phyloP scores from a whole-genome alignment of 1,140 invertebrate genomes.

The Drosophila parvula region DNA sequence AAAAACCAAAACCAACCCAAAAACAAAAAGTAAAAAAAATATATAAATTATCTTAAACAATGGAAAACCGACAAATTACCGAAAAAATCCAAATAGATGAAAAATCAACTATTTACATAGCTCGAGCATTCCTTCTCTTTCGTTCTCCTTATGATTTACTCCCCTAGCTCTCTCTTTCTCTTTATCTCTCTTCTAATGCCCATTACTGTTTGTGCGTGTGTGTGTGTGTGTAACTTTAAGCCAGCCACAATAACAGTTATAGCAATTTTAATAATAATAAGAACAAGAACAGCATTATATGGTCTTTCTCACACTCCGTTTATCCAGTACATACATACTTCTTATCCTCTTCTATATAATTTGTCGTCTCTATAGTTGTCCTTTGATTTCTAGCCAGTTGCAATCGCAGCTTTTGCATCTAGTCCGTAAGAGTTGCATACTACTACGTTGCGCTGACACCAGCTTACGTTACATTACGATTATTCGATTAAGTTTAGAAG shows the following conservation, averaged over 20 bases:
- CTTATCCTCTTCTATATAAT: slow-evolving; percentile 31
- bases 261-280: slow-evolving; percentile 28
- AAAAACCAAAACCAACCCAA: slow-evolving; percentile 47
- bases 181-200: slow-evolving; percentile 29
- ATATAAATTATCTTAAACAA: slow-evolving; percentile 25
- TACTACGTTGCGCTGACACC: slow-evolving; percentile 38
- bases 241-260: slow-evolving; percentile 30
- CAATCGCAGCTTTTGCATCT: slow-evolving; percentile 52
- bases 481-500: slow-evolving; percentile 11
- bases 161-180: slow-evolving; percentile 4
- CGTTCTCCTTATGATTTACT: slow-evolving; percentile 33
- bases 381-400: slow-evolving; percentile 44
- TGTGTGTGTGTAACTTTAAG: slow-evolving; percentile 46
- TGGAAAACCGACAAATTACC: slow-evolving; percentile 36
- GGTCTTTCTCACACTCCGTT: slow-evolving; percentile 67
- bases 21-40: slow-evolving; percentile 20
- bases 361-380: slow-evolving; percentile 44
- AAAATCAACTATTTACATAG: slow-evolving; percentile 36
- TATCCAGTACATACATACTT: slow-evolving; percentile 45
- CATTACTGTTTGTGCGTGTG: slow-evolving; percentile 41
- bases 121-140: slow-evolving; percentile 32
- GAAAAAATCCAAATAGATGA: slow-evolving; percentile 21
- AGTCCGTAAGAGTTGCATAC: slow-evolving; percentile 43
- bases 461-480: slow-evolving; percentile 37
- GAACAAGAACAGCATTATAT: slow-evolving; percentile 42